Evolutionary conservation across 1,140 invertebrate genomes (phyloP).

Genomic region (Saxidomus purpurata): DNA sequence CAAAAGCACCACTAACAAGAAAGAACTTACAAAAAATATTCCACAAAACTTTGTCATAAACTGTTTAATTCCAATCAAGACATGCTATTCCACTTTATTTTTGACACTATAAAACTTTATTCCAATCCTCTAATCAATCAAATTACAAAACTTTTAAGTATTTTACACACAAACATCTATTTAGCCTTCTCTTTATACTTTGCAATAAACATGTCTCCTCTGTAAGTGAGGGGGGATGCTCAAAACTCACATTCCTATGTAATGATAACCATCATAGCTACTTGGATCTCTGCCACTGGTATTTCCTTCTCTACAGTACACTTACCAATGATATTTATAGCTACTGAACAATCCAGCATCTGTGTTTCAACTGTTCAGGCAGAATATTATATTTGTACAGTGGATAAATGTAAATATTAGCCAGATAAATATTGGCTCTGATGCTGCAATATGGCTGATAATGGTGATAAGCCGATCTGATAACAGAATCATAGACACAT

Average conservation of each 20-base stretch:
- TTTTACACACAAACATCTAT: not conserved
- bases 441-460: conserved; percentile 1
- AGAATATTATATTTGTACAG: not conserved
- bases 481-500: conserved; percentile 13
- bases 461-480: not conserved
- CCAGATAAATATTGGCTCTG: conserved; percentile 10
- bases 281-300: conserved; percentile 45
- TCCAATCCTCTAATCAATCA: too few relatives aligned
- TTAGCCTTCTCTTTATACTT: not conserved
- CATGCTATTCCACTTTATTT: too few relatives aligned
- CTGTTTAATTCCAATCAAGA: too few relatives aligned
- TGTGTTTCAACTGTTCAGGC: not conserved
- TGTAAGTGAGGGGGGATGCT: not conserved
- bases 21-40: too few relatives aligned
- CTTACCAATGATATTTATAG: not conserved
- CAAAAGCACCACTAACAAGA: too few relatives aligned
- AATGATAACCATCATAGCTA: conserved; percentile 14
- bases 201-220: not conserved
- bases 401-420: conserved; percentile 8
- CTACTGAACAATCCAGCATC: not conserved
- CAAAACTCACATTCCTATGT: conserved; percentile 13
- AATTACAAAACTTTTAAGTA: too few relatives aligned
- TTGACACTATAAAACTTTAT: too few relatives aligned
- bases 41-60: too few relatives aligned
- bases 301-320: conserved; percentile 28